These are phyloP conservation scores for Etheostoma cragini DNA, from an alignment of 2,113 vertebrate species.

Conservation along the genomic window DNA sequence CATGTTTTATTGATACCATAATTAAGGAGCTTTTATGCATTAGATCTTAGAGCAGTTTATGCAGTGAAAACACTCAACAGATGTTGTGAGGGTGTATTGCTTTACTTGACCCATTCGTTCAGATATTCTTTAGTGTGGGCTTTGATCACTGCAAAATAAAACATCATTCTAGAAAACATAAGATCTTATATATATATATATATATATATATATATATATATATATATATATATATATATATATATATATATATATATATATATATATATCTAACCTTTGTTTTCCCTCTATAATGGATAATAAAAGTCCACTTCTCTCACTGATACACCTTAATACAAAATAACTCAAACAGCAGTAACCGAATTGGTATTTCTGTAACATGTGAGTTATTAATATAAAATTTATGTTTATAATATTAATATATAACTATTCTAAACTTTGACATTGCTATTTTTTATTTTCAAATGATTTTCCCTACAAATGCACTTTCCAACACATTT, in stretches of 20 bases:
- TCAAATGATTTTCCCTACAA: neutral
- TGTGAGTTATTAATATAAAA: neutral
- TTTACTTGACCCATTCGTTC: slow-evolving; percentile 21
- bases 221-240: slow-evolving; percentile 35
- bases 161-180: slow-evolving; percentile 38
- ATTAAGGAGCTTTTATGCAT: slow-evolving; percentile 10
- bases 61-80: slow-evolving; percentile 3
- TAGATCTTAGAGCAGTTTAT: slow-evolving; percentile 31
- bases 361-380: slow-evolving; percentile 12
- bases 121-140: slow-evolving; percentile 15
- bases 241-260: slow-evolving; percentile 25
- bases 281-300: slow-evolving; percentile 52
- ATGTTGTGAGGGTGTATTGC: neutral
- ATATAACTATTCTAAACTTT: neutral
- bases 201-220: slow-evolving; percentile 31
- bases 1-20: slow-evolving; percentile 16
- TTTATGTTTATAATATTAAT: neutral
- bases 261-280: slow-evolving; percentile 60
- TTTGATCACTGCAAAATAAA: slow-evolving; percentile 47
- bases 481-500: slow-evolving; percentile 15
- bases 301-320: slow-evolving; percentile 16
- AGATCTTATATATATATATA: slow-evolving; percentile 43
- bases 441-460: neutral
- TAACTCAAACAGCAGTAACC: slow-evolving; percentile 20
- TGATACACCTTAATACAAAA: slow-evolving; percentile 31